Evolutionary conservation across 2,797 vertebrate genomes (phyloP), one percentile per base, ranked within the genome.

Genomic region (Acropternis orthonyx): DNA sequence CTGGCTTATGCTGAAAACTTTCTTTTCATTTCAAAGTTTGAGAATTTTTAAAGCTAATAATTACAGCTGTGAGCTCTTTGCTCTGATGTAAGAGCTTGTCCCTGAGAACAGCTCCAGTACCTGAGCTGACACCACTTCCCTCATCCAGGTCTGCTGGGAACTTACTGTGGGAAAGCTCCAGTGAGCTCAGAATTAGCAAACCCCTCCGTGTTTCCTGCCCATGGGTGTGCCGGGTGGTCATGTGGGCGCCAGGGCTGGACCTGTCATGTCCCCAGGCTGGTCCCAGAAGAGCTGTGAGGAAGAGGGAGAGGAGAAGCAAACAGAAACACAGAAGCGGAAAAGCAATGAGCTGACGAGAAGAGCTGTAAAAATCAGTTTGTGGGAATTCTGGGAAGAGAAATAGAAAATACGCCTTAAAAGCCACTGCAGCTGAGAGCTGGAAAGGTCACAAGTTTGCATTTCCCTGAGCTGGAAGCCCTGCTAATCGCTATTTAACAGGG

Each of bases 401-500:
- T 20, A 83, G 83, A 88, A 92, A 75, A 78, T 16, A n/a, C 4
- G 5, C 36, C 74, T 88, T 68, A 65, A 34, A 86, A 49, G 34
- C 12, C 69, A 41, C 8, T 7, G 73, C 73, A 88, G 93, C 52
- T 24, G 28, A 52, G 73, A 89, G 81, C 78, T 85, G 1, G 4
- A 51, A 92, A 93, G 92, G 95, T 96, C 88, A 39, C 14, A 3
- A 88, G 91, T 75, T 68, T 92, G 92, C 80, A 55, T 91, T 68
- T 73, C 51, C 94, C 80, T 51, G 88, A 22, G 67, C 91, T 4
- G 58, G 94, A 63, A 83, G 89, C 77, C 55, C 92, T 95, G 90
- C 94, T 97, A 96, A 97, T 97, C 58, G 11, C 91, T 96, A 36
- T 77, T 95, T 96, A 96, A 96, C 93, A 88, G 88, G 71, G 93